Conservation (phyloP, 1,140 invertebrate genomes). For the Aphelinus certus region DNA sequence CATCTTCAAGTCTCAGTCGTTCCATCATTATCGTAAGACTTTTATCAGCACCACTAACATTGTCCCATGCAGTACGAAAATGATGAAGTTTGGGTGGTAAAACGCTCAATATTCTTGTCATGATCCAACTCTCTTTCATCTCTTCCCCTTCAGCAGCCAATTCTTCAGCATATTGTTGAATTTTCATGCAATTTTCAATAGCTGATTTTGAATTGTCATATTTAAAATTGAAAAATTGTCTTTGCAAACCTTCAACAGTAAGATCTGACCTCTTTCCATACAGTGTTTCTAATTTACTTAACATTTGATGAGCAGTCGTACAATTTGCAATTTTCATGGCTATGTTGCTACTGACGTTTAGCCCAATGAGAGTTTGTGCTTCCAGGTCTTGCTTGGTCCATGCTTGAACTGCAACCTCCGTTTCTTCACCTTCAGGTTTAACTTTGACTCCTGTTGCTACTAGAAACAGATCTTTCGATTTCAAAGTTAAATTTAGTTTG, state of each 20-base stretch:
- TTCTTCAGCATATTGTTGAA: slow-evolving; percentile 38
- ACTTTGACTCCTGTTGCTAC: slow-evolving; percentile 37
- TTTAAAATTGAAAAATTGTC: slow-evolving; percentile 38
- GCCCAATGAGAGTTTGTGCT: slow-evolving; percentile 22
- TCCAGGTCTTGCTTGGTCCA: slow-evolving; percentile 39
- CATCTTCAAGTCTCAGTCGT: too few species aligned
- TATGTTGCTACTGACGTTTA: slow-evolving; percentile 32
- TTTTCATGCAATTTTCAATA: slow-evolving; percentile 42
- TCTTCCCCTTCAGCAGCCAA: slow-evolving; percentile 34
- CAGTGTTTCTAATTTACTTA: slow-evolving; percentile 39
- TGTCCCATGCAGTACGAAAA: slow-evolving; percentile 45
- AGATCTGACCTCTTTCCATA: slow-evolving; percentile 42
- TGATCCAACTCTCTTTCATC: slow-evolving; percentile 42
- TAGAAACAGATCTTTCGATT: slow-evolving; percentile 38
- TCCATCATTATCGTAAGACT: slow-evolving; percentile 22
- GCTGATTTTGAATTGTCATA: slow-evolving; percentile 40
- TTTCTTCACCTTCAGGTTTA: slow-evolving; percentile 9
- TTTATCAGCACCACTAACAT: slow-evolving; percentile 35
- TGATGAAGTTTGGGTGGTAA: slow-evolving; percentile 42
- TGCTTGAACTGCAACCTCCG: background rate
- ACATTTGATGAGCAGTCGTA: slow-evolving; percentile 33
- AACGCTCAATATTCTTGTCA: slow-evolving; percentile 41
- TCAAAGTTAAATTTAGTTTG: slow-evolving; percentile 43
- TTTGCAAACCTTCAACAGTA: slow-evolving; percentile 36
- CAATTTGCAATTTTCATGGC: slow-evolving; percentile 38